phyloP scores from a whole-genome alignment of 2,888 invertebrate species.

The Quadriops clusia region DNA sequence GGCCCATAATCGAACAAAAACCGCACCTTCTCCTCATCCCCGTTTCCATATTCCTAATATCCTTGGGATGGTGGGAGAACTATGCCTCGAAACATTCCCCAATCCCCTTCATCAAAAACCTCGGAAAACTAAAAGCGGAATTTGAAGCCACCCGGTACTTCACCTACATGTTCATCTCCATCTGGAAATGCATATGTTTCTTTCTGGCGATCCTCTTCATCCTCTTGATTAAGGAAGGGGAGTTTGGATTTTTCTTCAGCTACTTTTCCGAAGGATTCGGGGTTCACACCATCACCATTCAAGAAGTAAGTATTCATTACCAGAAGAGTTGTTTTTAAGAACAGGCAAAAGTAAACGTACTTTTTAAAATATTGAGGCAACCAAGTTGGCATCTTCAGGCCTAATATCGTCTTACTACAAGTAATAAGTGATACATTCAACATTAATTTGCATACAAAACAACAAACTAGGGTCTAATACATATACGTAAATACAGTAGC shows the following conservation, averaged over 20 bases:
- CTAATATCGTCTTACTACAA: neutral
- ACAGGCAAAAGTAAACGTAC: too few species aligned
- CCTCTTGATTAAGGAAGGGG: slow-evolving; percentile 63
- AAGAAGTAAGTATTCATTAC: too few species aligned
- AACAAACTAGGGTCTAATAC: too few species aligned
- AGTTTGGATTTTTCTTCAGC: slow-evolving; percentile 64
- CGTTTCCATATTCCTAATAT: slow-evolving; percentile 70
- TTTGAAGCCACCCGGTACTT: slow-evolving; percentile 74
- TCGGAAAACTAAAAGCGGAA: slow-evolving; percentile 69
- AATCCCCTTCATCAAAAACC: slow-evolving; percentile 58
- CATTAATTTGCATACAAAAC: too few species aligned
- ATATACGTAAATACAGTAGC: too few species aligned
- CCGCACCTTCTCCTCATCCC: slow-evolving; percentile 78
- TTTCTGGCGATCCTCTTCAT: slow-evolving; percentile 62
- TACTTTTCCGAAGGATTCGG: slow-evolving; percentile 65
- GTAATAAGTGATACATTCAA: too few species aligned
- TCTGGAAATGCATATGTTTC: slow-evolving; percentile 84
- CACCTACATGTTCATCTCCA: slow-evolving; percentile 76
- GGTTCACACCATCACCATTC: slow-evolving; percentile 65
- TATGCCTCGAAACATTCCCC: slow-evolving; percentile 82
- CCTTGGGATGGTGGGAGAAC: slow-evolving; percentile 97
- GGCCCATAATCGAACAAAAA: slow-evolving; percentile 73
- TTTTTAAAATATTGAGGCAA: neutral
- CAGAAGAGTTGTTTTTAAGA: too few species aligned
- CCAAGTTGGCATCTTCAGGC: neutral